Evolutionary conservation across 2,888 invertebrate genomes (phyloP).

Genomic region (Philereme vetulata): DNA sequence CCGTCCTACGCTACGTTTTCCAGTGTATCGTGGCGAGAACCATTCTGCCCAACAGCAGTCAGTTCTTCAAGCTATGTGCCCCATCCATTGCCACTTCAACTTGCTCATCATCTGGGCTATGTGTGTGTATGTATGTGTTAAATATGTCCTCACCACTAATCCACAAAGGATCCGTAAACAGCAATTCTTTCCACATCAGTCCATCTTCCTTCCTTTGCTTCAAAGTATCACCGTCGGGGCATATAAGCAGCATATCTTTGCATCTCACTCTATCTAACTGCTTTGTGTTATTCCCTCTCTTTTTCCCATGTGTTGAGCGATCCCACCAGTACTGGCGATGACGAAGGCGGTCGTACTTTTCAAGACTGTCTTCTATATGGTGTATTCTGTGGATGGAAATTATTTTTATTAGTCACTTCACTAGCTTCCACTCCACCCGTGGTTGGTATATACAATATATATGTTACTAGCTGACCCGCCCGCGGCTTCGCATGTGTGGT

Average conservation of each 20-base stretch:
- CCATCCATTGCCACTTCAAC: too few relatives aligned
- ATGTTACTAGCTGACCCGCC: too few relatives aligned
- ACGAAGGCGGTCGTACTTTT: conserved; percentile 65
- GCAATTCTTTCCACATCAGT: conserved; percentile 65
- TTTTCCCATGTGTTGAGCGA: conserved; percentile 28
- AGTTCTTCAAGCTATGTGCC: too few relatives aligned
- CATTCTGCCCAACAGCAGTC: too few relatives aligned
- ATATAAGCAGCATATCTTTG: conserved; percentile 66
- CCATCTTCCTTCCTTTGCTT: conserved; percentile 64
- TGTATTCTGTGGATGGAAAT: conserved; percentile 46
- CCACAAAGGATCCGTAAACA: conserved; percentile 75
- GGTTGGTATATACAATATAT: too few relatives aligned
- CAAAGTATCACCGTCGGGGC: conserved; percentile 70
- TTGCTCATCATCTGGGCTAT: too few relatives aligned
- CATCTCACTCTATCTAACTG: conserved; percentile 56
- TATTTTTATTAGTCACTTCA: too few relatives aligned
- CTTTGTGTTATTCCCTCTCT: conserved; percentile 7
- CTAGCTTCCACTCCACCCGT: too few relatives aligned
- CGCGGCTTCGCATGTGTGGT: too few relatives aligned
- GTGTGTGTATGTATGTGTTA: too few relatives aligned
- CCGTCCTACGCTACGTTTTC: too few relatives aligned
- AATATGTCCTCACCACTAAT: conserved; percentile 52
- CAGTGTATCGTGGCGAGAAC: too few relatives aligned
- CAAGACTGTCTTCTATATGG: conserved; percentile 62
- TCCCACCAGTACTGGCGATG: conserved; percentile 72